Evolutionary conservation across 2,113 vertebrate genomes (phyloP), one percentile per base, ranked within the genome.

Genomic region (Nibea coibor): DNA sequence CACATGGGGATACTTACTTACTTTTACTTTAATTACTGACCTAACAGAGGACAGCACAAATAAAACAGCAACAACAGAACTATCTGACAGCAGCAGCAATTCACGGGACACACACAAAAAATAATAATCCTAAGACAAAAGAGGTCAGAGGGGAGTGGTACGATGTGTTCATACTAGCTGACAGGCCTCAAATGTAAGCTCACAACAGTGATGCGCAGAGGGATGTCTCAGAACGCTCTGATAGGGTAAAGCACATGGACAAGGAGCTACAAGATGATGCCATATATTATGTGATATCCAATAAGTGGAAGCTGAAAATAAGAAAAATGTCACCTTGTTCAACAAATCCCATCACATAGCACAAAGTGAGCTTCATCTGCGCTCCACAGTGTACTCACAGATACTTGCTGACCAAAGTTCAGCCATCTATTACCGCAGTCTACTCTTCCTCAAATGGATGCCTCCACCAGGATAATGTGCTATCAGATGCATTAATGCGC

Each of bases 401-500:
- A 66, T 42, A 39, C 16, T 3, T 53, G 64, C 72, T 75, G 81
- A 74, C 72, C 71, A 51, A 57, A 26, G 48, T 75, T 61, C 58
- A 68, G 17, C 43, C 4, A 2, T 78, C 84, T 68, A 57, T 82
- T 39, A 50, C 65, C 26, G 1, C 22, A 10, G 45, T 76, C 71
- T n/a, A 11, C 8, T 24, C 16, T 47, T 82, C 66, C 43, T 59
- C 31, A 66, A 48, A 57, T 45, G 31, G 69, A 78, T 75, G 69
- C 72, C 58, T 75, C 75, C 76, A 76, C 76, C 70, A 28, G 59
- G 10, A 72, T 85, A 82, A 85, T 74, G 57, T 28, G 26, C 68
- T 56, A 71, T 59, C 67, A 63, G 48, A 69, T 57, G 51, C 75
- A 75, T 86, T 78, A 85, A 83, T 73, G 68, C 57, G 47, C 56